Base-by-base conservation (phyloP, 2,888 invertebrate genomes). In the Ophioninae sp. region DNA sequence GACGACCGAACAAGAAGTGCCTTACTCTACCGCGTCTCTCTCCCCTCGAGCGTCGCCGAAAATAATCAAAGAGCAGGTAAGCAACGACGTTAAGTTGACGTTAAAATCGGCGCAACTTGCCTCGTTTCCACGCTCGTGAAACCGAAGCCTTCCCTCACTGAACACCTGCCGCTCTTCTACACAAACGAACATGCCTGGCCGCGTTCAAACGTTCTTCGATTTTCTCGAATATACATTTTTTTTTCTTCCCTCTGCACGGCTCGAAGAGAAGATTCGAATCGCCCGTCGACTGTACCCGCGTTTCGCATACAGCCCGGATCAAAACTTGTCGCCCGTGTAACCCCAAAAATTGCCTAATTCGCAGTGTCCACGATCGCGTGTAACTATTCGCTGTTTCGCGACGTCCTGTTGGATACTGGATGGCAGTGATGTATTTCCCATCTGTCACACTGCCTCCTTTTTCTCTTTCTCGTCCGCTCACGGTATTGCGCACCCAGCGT, bases 1-100 rank as follows among this genome's bases (percentile, higher is more conserved):
- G 37, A 65, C 76, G n/a, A 50, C 74, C 62, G 57, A 70, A 56
- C 59, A 79, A 30, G 30, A 30, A 85, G 70, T 83, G 82, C 79
- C 83, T 75, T 80, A 65, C 65, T 64, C 70, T 20, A 70, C 81
- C 61, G 78, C 78, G 57, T 21, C 57, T 10, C 20, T 44, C 23
- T 17, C 68, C 41, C 13, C 59, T 20, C 30, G 37, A 37, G 8
- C 73, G 61, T 41, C 72, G 39, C 74, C 69, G 6, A 82, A 68
- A 80, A 72, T 56, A 39, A 21, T 50, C 23, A 80, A 80, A 62
- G 69, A 77, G 6, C 68, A 83, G 86, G 86, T 86, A 73, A 1
- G 76, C 73, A 30, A 30, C 30, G 30, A 30, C 30, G 30, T 41
- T 39, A 10, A 21, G 44, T 41, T 61, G 6, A 3, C 17, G 21